Conservation (phyloP, 2,797 vertebrate species). For the Sebastes kiyomatsui region DNA sequence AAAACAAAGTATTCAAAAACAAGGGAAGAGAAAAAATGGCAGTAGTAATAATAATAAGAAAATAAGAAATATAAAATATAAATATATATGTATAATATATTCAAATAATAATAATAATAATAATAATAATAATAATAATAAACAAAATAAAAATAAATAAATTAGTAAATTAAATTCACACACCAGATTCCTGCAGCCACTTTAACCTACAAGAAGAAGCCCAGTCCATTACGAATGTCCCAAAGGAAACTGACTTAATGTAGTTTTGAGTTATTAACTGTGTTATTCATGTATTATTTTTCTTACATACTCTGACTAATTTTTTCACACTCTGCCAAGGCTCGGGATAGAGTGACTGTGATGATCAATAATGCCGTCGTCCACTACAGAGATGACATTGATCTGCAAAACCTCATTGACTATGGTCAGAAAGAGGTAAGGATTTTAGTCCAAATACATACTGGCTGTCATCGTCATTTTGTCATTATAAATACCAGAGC, state of each 20-base stretch:
- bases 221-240: conserved; percentile 33
- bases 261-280: conserved; percentile 32
- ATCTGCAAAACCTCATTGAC: conserved; percentile 96
- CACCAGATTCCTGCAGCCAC: conserved; percentile 15
- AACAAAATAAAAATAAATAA: too few species aligned
- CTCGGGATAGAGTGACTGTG: conserved; percentile 87
- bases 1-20: too few species aligned
- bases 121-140: too few species aligned
- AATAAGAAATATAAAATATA: not conserved
- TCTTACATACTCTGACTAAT: not conserved
- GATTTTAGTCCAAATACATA: not conserved
- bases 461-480: not conserved
- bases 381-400: conserved; percentile 93
- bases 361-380: conserved; percentile 88
- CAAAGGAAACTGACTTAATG: conserved; percentile 37
- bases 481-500: not conserved
- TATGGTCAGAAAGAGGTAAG: conserved; percentile 92
- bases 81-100: too few species aligned
- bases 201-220: conserved; percentile 50
- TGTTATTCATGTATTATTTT: not conserved
- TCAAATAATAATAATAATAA: too few species aligned
- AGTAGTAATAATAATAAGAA: too few species aligned
- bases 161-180: too few species aligned
- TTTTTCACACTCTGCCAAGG: conserved; percentile 74
- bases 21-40: too few species aligned